Evolutionary conservation across 1,140 invertebrate genomes (phyloP).

Genomic region (Globodera rostochiensis): DNA sequence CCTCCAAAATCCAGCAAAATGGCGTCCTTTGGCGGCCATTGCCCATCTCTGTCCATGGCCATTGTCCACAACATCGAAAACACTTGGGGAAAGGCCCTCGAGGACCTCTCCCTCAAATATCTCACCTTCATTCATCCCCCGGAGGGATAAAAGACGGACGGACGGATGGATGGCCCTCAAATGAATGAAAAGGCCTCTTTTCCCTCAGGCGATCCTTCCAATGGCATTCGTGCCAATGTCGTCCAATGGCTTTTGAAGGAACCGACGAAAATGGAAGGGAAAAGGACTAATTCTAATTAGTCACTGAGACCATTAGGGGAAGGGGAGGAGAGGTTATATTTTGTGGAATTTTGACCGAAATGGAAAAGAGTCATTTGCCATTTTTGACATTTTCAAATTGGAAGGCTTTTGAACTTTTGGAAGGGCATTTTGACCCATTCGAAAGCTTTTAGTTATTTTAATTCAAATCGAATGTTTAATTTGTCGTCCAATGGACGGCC

Average conservation of each 20-base stretch:
- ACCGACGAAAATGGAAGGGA: not conserved
- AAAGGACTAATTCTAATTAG: not conserved
- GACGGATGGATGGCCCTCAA: not conserved
- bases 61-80: conserved; percentile 3
- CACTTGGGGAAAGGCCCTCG: not conserved
- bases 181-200: not conserved
- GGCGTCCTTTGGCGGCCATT: not conserved
- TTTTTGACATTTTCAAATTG: too few relatives aligned
- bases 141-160: not conserved
- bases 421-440: too few relatives aligned
- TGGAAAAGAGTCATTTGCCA: too few relatives aligned
- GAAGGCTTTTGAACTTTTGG: too few relatives aligned
- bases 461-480: too few relatives aligned
- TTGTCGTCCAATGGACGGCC: too few relatives aligned
- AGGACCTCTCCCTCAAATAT: not conserved
- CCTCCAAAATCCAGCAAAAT: not conserved
- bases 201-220: not conserved
- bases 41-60: not conserved
- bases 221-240: conserved; percentile 4
- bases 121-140: not conserved
- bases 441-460: too few relatives aligned
- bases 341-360: too few relatives aligned
- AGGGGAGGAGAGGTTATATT: too few relatives aligned
- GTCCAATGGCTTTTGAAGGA: not conserved
- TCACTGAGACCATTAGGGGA: not conserved